Base-by-base conservation (phyloP, 2,797 vertebrate species). In the Cynopterus sphinx region DNA sequence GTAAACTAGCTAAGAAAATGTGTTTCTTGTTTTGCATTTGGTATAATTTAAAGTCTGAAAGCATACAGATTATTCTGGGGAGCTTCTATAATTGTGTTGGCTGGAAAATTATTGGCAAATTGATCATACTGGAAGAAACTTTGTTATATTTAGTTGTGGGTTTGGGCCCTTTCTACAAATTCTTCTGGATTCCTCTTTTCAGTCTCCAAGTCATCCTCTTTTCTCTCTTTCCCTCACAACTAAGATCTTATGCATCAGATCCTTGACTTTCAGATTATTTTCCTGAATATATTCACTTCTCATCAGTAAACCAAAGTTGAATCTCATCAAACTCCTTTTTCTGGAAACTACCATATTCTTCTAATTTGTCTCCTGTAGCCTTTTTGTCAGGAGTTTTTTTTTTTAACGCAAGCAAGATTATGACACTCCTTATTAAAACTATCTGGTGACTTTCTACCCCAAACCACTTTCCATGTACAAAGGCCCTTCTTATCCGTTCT, bases 61-160 rank as follows among this genome's bases (percentile, higher is more conserved):
- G 17, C n/a, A 21, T 55, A 24, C 28, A 41, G 6, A 49, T 91
- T 93, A 75, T 87, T 95, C 70, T 39, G 24, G 71, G 61, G 46
- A 75, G 28, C 59, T 87, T 91, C 63, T 94, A 1, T 87, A 77
- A 39, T 83, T 87, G 31, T 39, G 39, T 75, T 90, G 65, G 28
- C 70, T 96, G 49, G 63, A 81, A 94, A 71, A 90, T 70, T 57
- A 77, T 67, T 79, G 63, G 65, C 22, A 33, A 92, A 68, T 78
- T 28, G 49, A 55, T 49, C 7, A 28, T 51, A 28, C 17, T 39
- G 74, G 61, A 74, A 89, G 67, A 67, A 88, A 77, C 12, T 85
- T 63, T 51, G 31, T 89, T 61, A 49, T 75, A 26, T n/a, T 87
- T 51, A 59, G 10, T 71, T 89, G 22, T 55, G 49, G 67, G 21